These are phyloP conservation scores for Drosophila seguyi DNA, from an alignment of 1,140 invertebrate genomes.

Conservation along the genomic window DNA sequence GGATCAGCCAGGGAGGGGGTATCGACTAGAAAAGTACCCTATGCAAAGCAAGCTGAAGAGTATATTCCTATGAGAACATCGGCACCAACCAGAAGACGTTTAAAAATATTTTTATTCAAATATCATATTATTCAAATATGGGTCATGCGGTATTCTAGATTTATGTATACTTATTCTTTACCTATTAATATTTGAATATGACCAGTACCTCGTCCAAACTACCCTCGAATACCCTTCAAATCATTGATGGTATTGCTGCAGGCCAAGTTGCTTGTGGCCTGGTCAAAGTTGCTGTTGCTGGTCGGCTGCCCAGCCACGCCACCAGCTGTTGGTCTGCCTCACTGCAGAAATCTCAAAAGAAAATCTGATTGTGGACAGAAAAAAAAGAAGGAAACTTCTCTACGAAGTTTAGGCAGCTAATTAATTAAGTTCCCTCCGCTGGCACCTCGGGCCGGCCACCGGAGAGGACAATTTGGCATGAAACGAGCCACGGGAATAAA, in stretches of 20 bases:
- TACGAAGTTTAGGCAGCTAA: slow-evolving; percentile 74
- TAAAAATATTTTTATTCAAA: background rate
- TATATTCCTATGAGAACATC: background rate
- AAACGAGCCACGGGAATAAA: slow-evolving; percentile 29
- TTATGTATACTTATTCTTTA: too few relatives aligned
- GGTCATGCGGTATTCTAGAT: background rate
- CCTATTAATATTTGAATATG: background rate
- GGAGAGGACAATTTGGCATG: slow-evolving; percentile 10
- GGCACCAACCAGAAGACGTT: background rate
- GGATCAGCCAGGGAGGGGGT: background rate
- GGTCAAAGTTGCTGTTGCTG: slow-evolving; percentile 34
- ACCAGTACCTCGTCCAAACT: background rate
- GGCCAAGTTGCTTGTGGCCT: slow-evolving; percentile 53
- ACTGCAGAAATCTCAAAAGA: slow-evolving; percentile 60
- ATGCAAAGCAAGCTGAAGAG: background rate
- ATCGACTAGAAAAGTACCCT: slow-evolving; percentile 2
- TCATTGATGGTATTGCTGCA: slow-evolving; percentile 30
- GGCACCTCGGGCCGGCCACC: background rate
- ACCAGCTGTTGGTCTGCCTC: slow-evolving; percentile 31
- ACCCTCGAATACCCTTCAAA: background rate
- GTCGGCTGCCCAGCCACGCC: slow-evolving; percentile 17
- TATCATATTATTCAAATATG: too few relatives aligned
- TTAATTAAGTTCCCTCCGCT: slow-evolving; percentile 75
- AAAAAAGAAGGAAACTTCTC: slow-evolving; percentile 48
- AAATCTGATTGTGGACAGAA: slow-evolving; percentile 73